phyloP scores from a whole-genome alignment of 2,113 vertebrate genomes.

The Myodes glareolus region DNA sequence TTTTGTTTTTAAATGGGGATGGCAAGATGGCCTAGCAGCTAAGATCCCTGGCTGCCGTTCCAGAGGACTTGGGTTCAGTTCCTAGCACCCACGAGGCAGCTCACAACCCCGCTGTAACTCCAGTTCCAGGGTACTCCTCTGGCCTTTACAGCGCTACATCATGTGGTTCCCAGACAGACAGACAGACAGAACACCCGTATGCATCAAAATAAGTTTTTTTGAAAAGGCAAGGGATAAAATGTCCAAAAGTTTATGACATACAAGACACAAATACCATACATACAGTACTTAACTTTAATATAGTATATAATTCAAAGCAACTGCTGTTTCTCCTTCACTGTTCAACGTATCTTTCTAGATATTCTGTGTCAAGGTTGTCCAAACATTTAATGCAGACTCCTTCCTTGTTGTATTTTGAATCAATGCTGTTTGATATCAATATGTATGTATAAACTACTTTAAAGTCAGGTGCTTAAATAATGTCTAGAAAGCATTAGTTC shows the following conservation, averaged over 20 bases:
- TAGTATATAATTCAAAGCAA: slow-evolving; percentile 17
- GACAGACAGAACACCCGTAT: neutral
- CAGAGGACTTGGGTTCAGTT: neutral
- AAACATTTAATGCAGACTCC: neutral
- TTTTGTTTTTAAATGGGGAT: neutral
- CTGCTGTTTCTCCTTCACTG: slow-evolving; percentile 25
- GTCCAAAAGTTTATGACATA: neutral
- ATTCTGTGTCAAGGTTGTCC: neutral
- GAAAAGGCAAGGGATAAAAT: neutral
- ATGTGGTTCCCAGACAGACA: neutral
- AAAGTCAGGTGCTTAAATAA: slow-evolving; percentile 8
- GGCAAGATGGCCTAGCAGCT: neutral
- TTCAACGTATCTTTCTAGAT: neutral
- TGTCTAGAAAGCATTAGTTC: slow-evolving; percentile 20
- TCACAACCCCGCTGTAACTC: neutral
- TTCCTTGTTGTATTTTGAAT: slow-evolving; percentile 36
- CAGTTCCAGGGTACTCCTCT: too few relatives aligned
- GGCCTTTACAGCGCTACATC: neutral
- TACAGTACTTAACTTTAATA: slow-evolving; percentile 1
- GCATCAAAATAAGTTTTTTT: neutral
- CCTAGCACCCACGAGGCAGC: neutral
- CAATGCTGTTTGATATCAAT: slow-evolving; percentile 36
- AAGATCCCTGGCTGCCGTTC: neutral
- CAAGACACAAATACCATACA: neutral
- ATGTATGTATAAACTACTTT: neutral